Evolutionary conservation across 2,888 invertebrate genomes (phyloP).

Genomic region (Macrostomum cliftonense): DNA sequence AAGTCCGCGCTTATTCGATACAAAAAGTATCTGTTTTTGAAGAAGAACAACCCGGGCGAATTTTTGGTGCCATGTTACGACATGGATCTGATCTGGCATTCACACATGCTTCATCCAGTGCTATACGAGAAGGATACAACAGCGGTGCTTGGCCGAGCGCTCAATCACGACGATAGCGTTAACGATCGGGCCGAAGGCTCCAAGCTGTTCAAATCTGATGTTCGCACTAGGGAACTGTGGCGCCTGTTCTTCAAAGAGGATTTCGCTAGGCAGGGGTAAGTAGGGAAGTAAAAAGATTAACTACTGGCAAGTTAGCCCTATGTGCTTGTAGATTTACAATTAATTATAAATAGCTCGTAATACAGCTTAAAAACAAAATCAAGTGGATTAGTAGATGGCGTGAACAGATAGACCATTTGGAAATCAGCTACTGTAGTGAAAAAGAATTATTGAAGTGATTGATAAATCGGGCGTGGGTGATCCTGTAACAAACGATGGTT

Average conservation of each 20-base stretch:
- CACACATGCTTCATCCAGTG: slow-evolving; percentile 38
- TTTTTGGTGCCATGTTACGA: slow-evolving; percentile 42
- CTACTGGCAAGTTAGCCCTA: no score
- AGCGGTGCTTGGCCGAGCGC: slow-evolving; percentile 25
- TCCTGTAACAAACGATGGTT: no score
- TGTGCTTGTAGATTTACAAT: no score
- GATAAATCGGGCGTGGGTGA: no score
- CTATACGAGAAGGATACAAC: slow-evolving; percentile 27
- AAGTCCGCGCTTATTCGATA: slow-evolving; percentile 34
- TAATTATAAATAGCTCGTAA: no score
- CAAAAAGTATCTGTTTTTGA: slow-evolving; percentile 36
- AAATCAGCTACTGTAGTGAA: no score
- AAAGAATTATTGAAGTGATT: no score
- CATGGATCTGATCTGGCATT: slow-evolving; percentile 41
- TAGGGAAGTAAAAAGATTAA: no score
- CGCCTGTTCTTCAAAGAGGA: slow-evolving; percentile 32
- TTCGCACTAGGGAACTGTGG: slow-evolving; percentile 38
- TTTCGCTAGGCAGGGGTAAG: slow-evolving; percentile 31
- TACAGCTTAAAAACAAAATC: no score
- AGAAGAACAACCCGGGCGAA: slow-evolving; percentile 35
- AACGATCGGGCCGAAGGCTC: slow-evolving; percentile 38
- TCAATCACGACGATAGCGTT: slow-evolving; percentile 40
- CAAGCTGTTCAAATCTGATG: slow-evolving; percentile 36
- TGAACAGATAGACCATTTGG: no score
- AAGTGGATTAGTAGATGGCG: no score